Base-by-base conservation (phyloP, 2,797 vertebrate species). In the Melanogrammus aeglefinus region DNA sequence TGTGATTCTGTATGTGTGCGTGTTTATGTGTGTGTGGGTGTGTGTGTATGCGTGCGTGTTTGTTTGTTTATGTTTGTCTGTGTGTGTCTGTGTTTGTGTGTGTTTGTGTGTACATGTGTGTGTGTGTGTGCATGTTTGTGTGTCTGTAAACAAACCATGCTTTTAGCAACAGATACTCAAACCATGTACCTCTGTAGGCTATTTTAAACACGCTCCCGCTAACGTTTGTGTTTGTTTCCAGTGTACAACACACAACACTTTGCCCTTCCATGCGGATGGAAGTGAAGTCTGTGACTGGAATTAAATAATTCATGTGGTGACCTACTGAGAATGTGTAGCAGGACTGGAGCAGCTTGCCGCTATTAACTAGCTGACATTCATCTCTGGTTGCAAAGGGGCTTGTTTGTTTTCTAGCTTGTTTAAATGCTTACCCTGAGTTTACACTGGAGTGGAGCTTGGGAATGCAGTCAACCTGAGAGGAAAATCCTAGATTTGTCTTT, bases 231-330 rank as follows among this genome's bases (percentile, higher is more conserved):
- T 77, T 79, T 77, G 38, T 78, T 18, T 35, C 27, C 51, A 39
- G 69, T 57, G 24, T 0, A 1, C 66, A 77, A 36, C 35, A 36
- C 35, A 36, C 78, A 69, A 73, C 36, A 35, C 75, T 80, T 35
- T 21, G 21, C 73, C 39, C 76, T 51, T 75, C 41, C 72, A 76
- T 78, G 77, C 27, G 16, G 6, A 24, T 73, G 36, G 24, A 72
- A 79, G 78, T 51, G 78, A 63, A 38, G 70, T 77, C 82, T 77
- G 82, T 79, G 76, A 85, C 80, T 87, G 85, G 73, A 66, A 63
- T 82, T 90, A 79, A 92, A 92, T 89, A 83, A 90, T 88, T 80
- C 78, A 92, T 79, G 38, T 79, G 77, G 51, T 91, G 90, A 88
- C 90, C 91, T 81, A 87, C 84, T 89, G 83, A 86, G 79, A 79